Conservation (phyloP, 2,888 invertebrate genomes). For the Acronicta psi region DNA sequence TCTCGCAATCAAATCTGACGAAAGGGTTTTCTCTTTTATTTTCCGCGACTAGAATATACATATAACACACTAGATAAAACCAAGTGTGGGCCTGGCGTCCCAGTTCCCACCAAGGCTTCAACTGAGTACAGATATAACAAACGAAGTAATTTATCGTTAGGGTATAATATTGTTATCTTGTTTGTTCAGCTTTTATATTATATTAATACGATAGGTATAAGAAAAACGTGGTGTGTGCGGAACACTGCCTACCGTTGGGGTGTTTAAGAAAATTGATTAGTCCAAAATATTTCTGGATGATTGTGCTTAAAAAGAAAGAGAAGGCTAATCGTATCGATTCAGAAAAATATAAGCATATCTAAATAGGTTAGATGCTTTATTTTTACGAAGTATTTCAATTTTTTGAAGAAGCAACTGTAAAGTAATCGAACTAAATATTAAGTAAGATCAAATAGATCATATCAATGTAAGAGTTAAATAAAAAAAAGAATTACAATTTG, state of each 20-base stretch:
- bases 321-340: slow-evolving; percentile 6
- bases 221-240: slow-evolving; percentile 46
- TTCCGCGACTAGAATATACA: slow-evolving; percentile 38
- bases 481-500: too few species aligned
- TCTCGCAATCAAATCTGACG: slow-evolving; percentile 4
- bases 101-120: slow-evolving; percentile 40
- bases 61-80: slow-evolving; percentile 36
- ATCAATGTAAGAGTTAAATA: too few species aligned
- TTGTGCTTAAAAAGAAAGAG: slow-evolving; percentile 25
- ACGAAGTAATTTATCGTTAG: slow-evolving; percentile 55
- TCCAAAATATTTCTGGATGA: slow-evolving; percentile 32
- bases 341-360: background rate
- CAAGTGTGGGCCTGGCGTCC: slow-evolving; percentile 52
- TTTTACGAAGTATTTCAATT: too few species aligned
- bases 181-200: slow-evolving; percentile 51
- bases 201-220: slow-evolving; percentile 43
- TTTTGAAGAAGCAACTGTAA: too few species aligned
- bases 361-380: too few species aligned
- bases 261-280: slow-evolving; percentile 45
- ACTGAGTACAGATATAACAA: slow-evolving; percentile 56
- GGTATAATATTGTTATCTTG: slow-evolving; percentile 56
- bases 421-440: too few species aligned
- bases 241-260: slow-evolving; percentile 34
- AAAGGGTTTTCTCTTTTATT: slow-evolving; percentile 28
- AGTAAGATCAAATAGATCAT: too few species aligned